A percentile compares a stretch with the other conserved stretches of the same genome.
phyloP scores from a whole-genome alignment of 2,888 invertebrate genomes.

The Alloplasta piceator region DNA sequence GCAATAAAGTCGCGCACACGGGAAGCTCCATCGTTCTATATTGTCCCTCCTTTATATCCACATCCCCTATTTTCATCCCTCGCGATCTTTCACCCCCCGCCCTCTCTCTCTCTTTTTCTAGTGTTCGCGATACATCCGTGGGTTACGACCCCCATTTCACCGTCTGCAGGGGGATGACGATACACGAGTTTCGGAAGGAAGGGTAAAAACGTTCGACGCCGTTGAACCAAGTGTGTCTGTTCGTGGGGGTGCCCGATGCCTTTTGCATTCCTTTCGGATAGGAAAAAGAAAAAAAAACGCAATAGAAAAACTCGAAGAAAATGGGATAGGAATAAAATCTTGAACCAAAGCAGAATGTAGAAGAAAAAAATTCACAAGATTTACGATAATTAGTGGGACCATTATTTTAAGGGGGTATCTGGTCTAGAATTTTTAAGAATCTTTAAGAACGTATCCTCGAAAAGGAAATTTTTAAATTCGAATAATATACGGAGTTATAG shows the following conservation, averaged over 20 bases:
- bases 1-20: constrained; percentile 64
- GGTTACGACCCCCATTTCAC: constrained; percentile 39
- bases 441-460: too few relatives aligned
- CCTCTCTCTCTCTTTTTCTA: constrained; percentile 29
- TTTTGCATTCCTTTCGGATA: too few relatives aligned
- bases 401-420: too few relatives aligned
- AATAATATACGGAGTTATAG: too few relatives aligned
- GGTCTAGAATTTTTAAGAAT: too few relatives aligned
- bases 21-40: constrained; percentile 54
- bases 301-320: neutral
- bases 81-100: constrained; percentile 12
- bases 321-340: too few relatives aligned
- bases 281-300: too few relatives aligned
- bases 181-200: constrained; percentile 64
- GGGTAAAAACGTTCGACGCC: constrained; percentile 52
- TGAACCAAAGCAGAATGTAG: too few relatives aligned
- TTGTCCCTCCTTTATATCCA: constrained; percentile 17
- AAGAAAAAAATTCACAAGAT: too few relatives aligned
- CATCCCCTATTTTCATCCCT: constrained; percentile 11
- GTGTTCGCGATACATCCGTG: constrained; percentile 40
- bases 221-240: constrained; percentile 15
- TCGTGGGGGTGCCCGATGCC: neutral
- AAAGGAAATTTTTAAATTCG: too few relatives aligned
- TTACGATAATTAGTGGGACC: too few relatives aligned
- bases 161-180: constrained; percentile 50